Percentiles rank a stretch among this genome's conserved stretches.
These are phyloP conservation scores for Graptemys geographica DNA, from an alignment of 2,797 vertebrate species.

Conservation along the genomic window DNA sequence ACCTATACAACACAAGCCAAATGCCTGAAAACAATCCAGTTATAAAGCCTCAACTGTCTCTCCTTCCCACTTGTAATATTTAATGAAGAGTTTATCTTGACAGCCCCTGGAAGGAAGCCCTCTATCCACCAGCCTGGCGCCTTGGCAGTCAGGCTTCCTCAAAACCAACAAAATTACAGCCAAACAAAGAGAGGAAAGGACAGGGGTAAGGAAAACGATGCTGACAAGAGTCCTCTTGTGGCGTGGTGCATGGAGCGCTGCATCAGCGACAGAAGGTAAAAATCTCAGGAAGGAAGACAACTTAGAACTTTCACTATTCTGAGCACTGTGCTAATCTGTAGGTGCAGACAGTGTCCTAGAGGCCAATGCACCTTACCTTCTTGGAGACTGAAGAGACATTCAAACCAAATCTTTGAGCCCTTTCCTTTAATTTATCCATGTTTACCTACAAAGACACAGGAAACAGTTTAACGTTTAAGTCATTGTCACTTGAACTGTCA, in stretches of 20 bases:
- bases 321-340: background rate
- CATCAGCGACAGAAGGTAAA: background rate
- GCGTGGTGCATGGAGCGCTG: background rate
- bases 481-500: rapidly evolving
- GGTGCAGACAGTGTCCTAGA: background rate
- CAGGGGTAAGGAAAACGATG: background rate
- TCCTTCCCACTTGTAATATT: background rate
- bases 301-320: background rate
- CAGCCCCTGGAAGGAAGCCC: background rate
- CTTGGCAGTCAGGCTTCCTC: background rate
- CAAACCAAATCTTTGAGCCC: slow-evolving; percentile 92
- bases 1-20: rapidly evolving
- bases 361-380: slow-evolving; percentile 83
- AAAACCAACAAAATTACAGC: background rate
- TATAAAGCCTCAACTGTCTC: rapidly evolving
- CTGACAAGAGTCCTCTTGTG: background rate
- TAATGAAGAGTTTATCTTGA: background rate
- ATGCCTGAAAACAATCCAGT: background rate
- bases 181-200: background rate
- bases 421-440: slow-evolving; percentile 91
- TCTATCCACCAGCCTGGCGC: background rate
- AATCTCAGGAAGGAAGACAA: background rate
- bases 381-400: slow-evolving; percentile 92
- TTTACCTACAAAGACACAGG: slow-evolving; percentile 81
- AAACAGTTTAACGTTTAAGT: background rate